These are phyloP conservation scores for Ceratotherium simum DNA, from an alignment of 2,113 vertebrate genomes.

Conservation along the genomic window DNA sequence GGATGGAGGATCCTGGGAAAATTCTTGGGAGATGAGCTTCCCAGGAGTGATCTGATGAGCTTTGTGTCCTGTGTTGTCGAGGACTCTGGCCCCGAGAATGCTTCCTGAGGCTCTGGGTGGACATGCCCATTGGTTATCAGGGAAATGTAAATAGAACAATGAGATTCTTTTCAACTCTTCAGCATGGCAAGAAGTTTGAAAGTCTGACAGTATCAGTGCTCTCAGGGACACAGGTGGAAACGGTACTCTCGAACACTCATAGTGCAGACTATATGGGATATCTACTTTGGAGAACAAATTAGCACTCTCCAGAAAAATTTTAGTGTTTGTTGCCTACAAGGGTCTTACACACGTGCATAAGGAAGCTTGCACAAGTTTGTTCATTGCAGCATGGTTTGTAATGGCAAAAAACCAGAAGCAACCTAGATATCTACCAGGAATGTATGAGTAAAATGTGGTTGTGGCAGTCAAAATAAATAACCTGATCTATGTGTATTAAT, in stretches of 20 bases:
- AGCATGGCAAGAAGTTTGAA: not conserved
- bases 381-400: not conserved
- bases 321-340: not conserved
- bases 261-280: not conserved
- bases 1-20: not conserved
- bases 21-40: not conserved
- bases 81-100: not conserved
- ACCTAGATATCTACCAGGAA: not conserved
- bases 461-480: not conserved
- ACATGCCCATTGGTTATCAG: accelerated
- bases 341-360: not conserved
- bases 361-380: not conserved
- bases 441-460: not conserved
- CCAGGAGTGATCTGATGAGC: not conserved
- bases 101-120: not conserved
- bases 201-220: not conserved
- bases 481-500: not conserved
- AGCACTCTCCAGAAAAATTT: not conserved
- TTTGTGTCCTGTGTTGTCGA: not conserved
- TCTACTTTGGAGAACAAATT: not conserved
- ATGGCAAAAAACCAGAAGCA: not conserved
- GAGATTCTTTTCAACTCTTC: not conserved
- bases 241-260: no score
- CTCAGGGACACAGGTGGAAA: no score
- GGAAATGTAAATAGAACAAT: not conserved